Base-by-base conservation (phyloP, 1,140 invertebrate genomes). In the Brachionus koreanus region DNA sequence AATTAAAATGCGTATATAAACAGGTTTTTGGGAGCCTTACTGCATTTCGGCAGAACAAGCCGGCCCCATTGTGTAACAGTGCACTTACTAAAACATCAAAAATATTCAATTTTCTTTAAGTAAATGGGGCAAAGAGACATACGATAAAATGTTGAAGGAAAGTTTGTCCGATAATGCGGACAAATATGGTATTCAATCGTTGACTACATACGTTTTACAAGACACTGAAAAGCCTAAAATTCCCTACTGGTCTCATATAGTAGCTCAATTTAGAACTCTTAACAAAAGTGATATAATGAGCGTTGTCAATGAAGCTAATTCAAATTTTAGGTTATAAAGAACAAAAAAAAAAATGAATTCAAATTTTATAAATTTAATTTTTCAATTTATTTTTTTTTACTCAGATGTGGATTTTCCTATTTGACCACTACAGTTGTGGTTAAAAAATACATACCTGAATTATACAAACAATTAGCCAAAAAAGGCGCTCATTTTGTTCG, bases 121-220 rank as follows among this genome's bases (percentile, higher is more conserved):
- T 85, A 87, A 92, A 89, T 95, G 93, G 93, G 91, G 95, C 65
- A 88, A 86, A 29, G 91, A 94, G 86, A 93, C 94, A 0, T 95
- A 93, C 87, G 84, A 92, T 67, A 93, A 92, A 88, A 95, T 94
- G 89, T 90, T 93, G 79, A 88, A 91, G 2, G 90, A 94, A 57
- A 88, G 91, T 5, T 91, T 90, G 79, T 91, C 91, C 1, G 83
- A 88, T 0, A 91, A 94, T 83, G 90, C 91, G 12, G 86, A 88
- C 9, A 83, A 88, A 61, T 92, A 92, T 25, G 94, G 94, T n/a
- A 88, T 95, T 12, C 91, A 91, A 61, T 86, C 91, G 83, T 85
- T 94, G 1, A 92, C 92, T 37, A 92, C 94, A 85, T 91, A 94
- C 79, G 93, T 84, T 37, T 43, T 83, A 10, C 77, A 84, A 61